Percentiles rank a stretch among this genome's conserved stretches.
phyloP scores from a whole-genome alignment of 2,888 invertebrate species.

The Stegophylla sp. region DNA sequence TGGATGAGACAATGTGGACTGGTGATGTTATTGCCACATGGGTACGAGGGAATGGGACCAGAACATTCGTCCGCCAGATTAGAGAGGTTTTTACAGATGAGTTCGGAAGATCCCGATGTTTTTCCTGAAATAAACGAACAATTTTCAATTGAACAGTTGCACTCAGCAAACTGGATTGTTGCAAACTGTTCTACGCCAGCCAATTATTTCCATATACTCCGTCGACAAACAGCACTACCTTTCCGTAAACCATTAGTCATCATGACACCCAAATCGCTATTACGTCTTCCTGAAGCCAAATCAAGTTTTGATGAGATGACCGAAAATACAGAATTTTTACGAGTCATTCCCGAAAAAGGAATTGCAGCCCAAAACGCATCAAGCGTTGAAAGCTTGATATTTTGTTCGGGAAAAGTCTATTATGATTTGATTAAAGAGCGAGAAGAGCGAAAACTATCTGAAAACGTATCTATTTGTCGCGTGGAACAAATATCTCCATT shows the following conservation, averaged over 20 bases:
- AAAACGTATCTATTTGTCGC: slow-evolving; percentile 72
- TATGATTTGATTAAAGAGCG: slow-evolving; percentile 87
- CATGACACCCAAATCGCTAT: slow-evolving; percentile 96
- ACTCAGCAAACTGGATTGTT: slow-evolving; percentile 95
- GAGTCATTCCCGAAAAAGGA: slow-evolving; percentile 83
- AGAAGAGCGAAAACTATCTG: slow-evolving; percentile 74
- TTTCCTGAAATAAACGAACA: slow-evolving; percentile 91
- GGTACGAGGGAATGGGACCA: slow-evolving; percentile 99
- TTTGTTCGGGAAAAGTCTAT: slow-evolving; percentile 92
- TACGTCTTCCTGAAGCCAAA: slow-evolving; percentile 93
- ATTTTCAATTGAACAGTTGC: slow-evolving; percentile 90
- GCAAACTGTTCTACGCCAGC: slow-evolving; percentile 97
- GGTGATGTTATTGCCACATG: slow-evolving; percentile 94
- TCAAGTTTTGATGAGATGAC: slow-evolving; percentile 94
- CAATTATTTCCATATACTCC: slow-evolving; percentile 94
- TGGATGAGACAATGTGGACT: slow-evolving; percentile 98
- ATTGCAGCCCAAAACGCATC: slow-evolving; percentile 72
- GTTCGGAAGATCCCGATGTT: slow-evolving; percentile 94
- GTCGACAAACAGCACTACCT: slow-evolving; percentile 93
- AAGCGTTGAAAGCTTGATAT: slow-evolving; percentile 81
- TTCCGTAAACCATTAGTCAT: slow-evolving; percentile 98
- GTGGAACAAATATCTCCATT: slow-evolving; percentile 87
- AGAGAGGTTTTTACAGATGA: slow-evolving; percentile 94
- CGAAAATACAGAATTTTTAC: slow-evolving; percentile 79
- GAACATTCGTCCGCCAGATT: slow-evolving; percentile 92